phyloP scores from a whole-genome alignment of 2,888 invertebrate genomes.

The Diabrotica balteata region DNA sequence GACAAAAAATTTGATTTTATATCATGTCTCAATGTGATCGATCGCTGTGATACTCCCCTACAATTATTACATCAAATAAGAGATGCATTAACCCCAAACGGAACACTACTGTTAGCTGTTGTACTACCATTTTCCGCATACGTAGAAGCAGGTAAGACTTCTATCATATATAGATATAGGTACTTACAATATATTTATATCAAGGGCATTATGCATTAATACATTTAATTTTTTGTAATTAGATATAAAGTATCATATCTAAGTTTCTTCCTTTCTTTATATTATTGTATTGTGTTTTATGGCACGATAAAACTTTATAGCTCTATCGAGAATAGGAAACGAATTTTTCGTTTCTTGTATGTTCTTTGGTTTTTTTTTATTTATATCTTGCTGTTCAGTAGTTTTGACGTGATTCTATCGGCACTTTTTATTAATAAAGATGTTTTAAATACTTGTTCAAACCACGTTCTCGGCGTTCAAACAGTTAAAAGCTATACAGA shows the following conservation, averaged over 20 bases:
- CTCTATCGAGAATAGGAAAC: neutral
- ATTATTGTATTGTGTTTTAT: no score
- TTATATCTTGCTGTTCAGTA: no score
- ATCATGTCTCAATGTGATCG: slow-evolving; percentile 90
- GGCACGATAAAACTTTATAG: no score
- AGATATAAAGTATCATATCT: no score
- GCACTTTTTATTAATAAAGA: no score
- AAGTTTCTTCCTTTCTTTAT: no score
- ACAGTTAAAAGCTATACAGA: no score
- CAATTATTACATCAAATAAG: slow-evolving; percentile 80
- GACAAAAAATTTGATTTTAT: slow-evolving; percentile 76
- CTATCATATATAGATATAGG: neutral
- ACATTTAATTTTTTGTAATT: no score
- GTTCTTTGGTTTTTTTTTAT: no score
- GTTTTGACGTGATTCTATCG: no score
- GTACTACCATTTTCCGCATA: slow-evolving; percentile 95
- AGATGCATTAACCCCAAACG: slow-evolving; percentile 73
- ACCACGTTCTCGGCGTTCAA: no score
- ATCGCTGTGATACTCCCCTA: slow-evolving; percentile 88
- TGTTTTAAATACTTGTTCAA: no score
- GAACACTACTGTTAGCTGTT: slow-evolving; percentile 83
- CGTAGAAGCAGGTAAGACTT: slow-evolving; percentile 79
- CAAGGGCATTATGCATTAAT: neutral
- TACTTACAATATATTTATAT: neutral
- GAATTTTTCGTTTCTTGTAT: neutral